Base-by-base conservation (phyloP, 2,113 vertebrate species). In the Eudyptes chrysolophus region DNA sequence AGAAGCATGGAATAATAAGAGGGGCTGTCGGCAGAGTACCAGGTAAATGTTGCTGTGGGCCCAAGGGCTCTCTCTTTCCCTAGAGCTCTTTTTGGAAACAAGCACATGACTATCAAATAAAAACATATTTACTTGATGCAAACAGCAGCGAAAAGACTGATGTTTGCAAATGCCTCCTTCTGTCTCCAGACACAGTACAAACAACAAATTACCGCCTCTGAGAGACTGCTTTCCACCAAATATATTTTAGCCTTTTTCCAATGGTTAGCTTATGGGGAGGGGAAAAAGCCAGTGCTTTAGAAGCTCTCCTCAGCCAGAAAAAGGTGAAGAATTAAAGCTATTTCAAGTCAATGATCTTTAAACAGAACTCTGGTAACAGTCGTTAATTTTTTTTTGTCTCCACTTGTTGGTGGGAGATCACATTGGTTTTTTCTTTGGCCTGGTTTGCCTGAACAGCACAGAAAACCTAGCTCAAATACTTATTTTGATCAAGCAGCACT, bases 81-180 rank as follows among this genome's bases (percentile, higher is more conserved):
- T 61, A 69, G 75, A 66, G 76, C 46, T 90, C 92, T 84, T 92
- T 96, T 78, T 91, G 94, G 85, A 82, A 96, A 95, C 79, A 66
- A 86, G 68, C 27, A 94, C 93, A 94, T 66, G 71, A 65, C 66
- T 92, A 64, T 78, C 75, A 92, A 87, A 95, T 92, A 72, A 93
- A 94, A 96, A 68, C 70, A 77, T 68, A 64, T 82, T 97, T 96
- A 94, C 95, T 83, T 94, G 84, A 87, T 72, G 51, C 55, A 82
- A 92, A 84, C 51, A 25, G 90, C 77, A 82, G 92, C 1, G 11
- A 94, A 96, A 95, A 68, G 54, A 94, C 65, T 75, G 69, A 66
- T 97, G 78, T 96, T 97, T 97, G 90, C 66, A 96, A 95, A 96
- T 71, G 54, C 54, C 52, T 66, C 90, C 81, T 71, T 62, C 94